Conservation (phyloP, 2,888 invertebrate genomes). For the Hemithea aestivaria region DNA sequence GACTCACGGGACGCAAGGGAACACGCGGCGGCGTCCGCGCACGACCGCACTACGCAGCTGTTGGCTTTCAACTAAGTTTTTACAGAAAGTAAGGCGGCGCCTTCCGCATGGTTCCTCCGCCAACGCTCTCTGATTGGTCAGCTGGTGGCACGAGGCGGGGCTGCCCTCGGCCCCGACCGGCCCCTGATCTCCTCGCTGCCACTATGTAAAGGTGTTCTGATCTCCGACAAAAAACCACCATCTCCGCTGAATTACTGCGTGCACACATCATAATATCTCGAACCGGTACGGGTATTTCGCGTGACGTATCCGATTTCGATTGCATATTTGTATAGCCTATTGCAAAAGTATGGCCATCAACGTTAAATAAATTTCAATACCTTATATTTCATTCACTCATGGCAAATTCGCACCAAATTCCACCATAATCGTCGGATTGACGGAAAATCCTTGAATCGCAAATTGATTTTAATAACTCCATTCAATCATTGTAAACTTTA, state of each 20-base stretch:
- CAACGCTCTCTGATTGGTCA: slow-evolving; percentile 39
- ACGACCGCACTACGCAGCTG: slow-evolving; percentile 37
- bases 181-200: slow-evolving; percentile 15
- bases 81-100: slow-evolving; percentile 39
- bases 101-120: slow-evolving; percentile 20
- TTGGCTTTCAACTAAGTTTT: slow-evolving; percentile 47
- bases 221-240: slow-evolving; percentile 31
- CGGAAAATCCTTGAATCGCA: slow-evolving; percentile 16
- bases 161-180: slow-evolving; percentile 27
- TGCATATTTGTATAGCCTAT: slow-evolving; percentile 34
- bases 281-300: slow-evolving; percentile 34
- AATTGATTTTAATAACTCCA: slow-evolving; percentile 20
- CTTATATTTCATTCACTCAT: no score
- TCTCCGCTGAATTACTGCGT: slow-evolving; percentile 43
- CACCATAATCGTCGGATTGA: slow-evolving; percentile 6
- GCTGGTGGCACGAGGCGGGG: not conserved
- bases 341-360: slow-evolving; percentile 30
- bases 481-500: slow-evolving; percentile 13
- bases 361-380: no score
- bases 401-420: slow-evolving; percentile 6
- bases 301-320: slow-evolving; percentile 46
- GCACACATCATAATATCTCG: slow-evolving; percentile 33
- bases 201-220: slow-evolving; percentile 42
- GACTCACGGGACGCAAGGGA: slow-evolving; percentile 3
- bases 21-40: slow-evolving; percentile 10